phyloP scores from a whole-genome alignment of 2,888 invertebrate genomes.

The Mythimna lalbum region DNA sequence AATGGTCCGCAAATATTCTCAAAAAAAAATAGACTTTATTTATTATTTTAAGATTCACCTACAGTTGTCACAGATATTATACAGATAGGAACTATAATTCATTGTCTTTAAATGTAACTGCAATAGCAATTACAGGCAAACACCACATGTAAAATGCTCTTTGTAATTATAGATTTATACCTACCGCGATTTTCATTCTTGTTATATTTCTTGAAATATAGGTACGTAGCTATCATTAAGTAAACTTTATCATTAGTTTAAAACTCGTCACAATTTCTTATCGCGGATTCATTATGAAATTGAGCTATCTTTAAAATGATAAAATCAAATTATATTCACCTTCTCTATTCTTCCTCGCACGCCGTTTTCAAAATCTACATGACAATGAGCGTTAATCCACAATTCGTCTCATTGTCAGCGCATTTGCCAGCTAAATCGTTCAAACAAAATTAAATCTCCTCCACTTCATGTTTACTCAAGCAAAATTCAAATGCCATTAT shows the following conservation, averaged over 20 bases:
- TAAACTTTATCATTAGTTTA: too few species aligned
- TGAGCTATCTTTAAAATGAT: not conserved
- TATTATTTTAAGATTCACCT: too few species aligned
- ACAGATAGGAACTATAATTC: too few species aligned
- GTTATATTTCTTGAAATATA: not conserved
- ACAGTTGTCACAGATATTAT: too few species aligned
- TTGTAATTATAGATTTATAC: too few species aligned
- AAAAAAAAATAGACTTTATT: too few species aligned
- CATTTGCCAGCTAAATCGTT: conserved; percentile 53
- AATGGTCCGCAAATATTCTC: not conserved
- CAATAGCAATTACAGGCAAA: too few species aligned
- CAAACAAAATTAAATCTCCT: conserved; percentile 61
- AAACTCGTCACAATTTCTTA: not conserved
- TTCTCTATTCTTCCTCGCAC: conserved; percentile 3
- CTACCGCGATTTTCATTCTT: not conserved
- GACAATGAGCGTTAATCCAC: conserved; percentile 46
- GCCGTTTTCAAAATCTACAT: conserved; percentile 37
- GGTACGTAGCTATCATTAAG: too few species aligned
- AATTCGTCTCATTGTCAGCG: conserved; percentile 55
- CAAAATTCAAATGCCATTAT: conserved; percentile 72
- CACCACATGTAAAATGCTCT: too few species aligned
- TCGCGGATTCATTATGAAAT: not conserved
- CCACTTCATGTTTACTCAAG: conserved; percentile 69
- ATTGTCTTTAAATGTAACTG: too few species aligned
- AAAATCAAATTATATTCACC: conserved; percentile 15